Conservation (phyloP, 2,113 vertebrate species). For the Cichladusa arquata region DNA sequence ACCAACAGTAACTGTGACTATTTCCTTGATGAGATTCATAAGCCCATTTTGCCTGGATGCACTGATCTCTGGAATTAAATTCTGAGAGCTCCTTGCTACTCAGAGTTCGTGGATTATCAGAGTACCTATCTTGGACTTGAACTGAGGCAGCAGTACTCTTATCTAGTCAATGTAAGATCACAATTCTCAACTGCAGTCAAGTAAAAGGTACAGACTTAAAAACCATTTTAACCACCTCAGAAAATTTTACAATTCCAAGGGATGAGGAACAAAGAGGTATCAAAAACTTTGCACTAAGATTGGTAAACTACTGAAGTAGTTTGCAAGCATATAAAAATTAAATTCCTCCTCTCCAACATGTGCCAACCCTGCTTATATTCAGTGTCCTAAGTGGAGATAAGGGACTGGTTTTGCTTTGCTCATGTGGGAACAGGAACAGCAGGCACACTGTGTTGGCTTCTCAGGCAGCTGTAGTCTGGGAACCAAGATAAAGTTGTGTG, state of each 20-base stretch:
- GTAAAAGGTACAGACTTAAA: neutral
- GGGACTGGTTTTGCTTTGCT: neutral
- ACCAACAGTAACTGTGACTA: neutral
- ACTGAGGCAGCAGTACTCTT: neutral
- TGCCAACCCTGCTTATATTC: neutral
- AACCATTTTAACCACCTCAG: neutral
- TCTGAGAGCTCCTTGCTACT: neutral
- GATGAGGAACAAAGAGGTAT: neutral
- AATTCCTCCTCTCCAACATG: neutral
- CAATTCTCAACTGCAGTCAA: neutral
- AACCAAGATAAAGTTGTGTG: slow-evolving; percentile 4
- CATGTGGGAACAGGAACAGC: neutral
- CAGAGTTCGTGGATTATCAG: neutral
- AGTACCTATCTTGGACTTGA: neutral
- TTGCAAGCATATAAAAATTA: neutral
- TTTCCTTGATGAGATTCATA: slow-evolving; percentile 27
- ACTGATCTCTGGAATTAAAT: neutral
- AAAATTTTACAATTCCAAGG: neutral
- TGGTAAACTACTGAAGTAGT: neutral
- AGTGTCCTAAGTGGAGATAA: neutral
- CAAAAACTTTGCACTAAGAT: neutral
- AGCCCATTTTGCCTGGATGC: neutral
- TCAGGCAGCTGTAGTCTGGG: neutral
- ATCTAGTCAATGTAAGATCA: neutral
- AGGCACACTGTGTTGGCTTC: neutral